Evolutionary conservation across 30 jellyfish, hydroid and myxozoan species (phyloP).

Genomic region (Aurelia aurita): DNA sequence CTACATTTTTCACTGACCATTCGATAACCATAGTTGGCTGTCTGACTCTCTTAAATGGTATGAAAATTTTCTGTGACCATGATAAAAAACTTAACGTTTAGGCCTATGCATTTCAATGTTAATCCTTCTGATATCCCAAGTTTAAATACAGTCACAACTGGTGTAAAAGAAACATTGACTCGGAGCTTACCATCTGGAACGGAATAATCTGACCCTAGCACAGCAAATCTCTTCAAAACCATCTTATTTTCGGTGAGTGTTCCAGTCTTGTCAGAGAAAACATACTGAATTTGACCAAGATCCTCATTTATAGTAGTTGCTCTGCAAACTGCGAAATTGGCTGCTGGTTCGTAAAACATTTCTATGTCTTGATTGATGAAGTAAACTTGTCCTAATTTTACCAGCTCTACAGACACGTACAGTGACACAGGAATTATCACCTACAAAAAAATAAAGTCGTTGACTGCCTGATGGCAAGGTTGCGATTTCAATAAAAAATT

Average conservation of each 20-base stretch:
- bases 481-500: background rate
- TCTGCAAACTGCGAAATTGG: conserved; percentile 81
- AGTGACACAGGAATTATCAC: conserved; percentile 94
- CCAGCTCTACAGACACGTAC: conserved; percentile 96
- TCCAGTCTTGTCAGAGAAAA: conserved; percentile 96
- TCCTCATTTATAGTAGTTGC: conserved; percentile 97
- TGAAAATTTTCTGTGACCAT: too few species aligned
- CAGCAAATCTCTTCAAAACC: conserved; percentile 87
- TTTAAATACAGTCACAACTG: too few species aligned
- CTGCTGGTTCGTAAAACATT: conserved; percentile 76
- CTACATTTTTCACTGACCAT: too few species aligned
- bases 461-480: background rate
- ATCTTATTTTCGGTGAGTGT: conserved; percentile 94
- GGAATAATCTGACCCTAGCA: conserved; percentile 68
- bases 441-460: conserved; percentile 7
- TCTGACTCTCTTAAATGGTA: too few species aligned
- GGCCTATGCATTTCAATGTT: too few species aligned
- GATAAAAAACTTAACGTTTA: too few species aligned
- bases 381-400: conserved; percentile 95
- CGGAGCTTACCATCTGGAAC: conserved; percentile 60
- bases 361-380: conserved; percentile 92
- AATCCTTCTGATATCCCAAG: too few species aligned
- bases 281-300: conserved; percentile 95
- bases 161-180: background rate
- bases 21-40: too few species aligned